phyloP scores from a whole-genome alignment of 2,797 vertebrate species.

The Takifugu ocellatus region DNA sequence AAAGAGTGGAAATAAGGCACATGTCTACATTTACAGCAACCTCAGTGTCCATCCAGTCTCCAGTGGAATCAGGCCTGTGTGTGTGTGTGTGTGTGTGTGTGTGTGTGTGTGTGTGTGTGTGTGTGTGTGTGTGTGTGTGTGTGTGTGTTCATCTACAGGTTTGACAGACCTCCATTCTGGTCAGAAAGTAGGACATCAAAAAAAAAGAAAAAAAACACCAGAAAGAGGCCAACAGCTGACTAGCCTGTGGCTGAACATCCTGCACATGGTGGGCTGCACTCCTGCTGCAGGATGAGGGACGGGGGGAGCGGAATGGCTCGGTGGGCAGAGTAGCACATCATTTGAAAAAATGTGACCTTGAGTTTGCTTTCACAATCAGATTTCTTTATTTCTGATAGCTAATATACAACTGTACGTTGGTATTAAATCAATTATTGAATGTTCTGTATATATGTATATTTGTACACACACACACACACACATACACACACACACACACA shows the following conservation, averaged over 20 bases:
- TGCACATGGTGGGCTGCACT: conserved; percentile 47
- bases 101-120: not conserved
- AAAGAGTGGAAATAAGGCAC: no score
- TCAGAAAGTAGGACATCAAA: conserved; percentile 64
- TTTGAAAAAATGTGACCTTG: no score
- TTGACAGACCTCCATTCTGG: conserved; percentile 41
- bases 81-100: no score
- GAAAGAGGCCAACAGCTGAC: conserved; percentile 65
- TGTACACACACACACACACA: not conserved
- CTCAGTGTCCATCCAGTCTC: no score
- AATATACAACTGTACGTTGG: no score
- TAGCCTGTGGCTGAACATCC: conserved; percentile 66
- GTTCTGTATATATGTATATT: no score
- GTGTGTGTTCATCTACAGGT: conserved; percentile 53
- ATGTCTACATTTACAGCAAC: not conserved
- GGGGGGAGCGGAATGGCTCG: conserved; percentile 13
- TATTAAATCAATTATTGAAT: no score
- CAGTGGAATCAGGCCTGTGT: not conserved
- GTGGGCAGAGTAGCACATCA: not conserved
- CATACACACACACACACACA: not conserved
- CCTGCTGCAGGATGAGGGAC: conserved; percentile 38
- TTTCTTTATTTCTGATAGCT: no score
- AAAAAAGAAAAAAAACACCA: conserved; percentile 21
- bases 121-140: conserved; percentile 20
- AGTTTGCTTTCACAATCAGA: conserved; percentile 7